Percentiles rank a stretch among this genome's conserved stretches.
Conservation (phyloP, 2,113 vertebrate genomes). For the Microcebus murinus region DNA sequence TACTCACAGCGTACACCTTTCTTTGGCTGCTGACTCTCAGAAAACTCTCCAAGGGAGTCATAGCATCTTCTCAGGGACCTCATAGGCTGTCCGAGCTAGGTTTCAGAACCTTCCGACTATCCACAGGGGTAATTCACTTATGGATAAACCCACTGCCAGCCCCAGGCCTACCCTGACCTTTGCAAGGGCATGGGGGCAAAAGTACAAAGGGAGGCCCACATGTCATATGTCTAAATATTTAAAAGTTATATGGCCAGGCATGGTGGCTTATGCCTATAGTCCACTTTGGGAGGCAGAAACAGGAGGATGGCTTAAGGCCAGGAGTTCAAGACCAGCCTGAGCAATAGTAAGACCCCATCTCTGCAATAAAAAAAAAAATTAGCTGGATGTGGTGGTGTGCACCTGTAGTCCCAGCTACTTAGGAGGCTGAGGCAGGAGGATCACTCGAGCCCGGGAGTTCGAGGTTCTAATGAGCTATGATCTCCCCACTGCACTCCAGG, state of each 20-base stretch:
- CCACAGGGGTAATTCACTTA: neutral
- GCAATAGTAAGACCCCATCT: too few relatives aligned
- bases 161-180: neutral
- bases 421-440: too few relatives aligned
- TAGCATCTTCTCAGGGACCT: neutral
- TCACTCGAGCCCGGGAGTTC: too few relatives aligned
- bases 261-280: too few relatives aligned
- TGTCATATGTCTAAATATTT: neutral
- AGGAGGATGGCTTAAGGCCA: too few relatives aligned
- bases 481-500: too few relatives aligned
- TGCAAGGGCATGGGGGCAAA: neutral
- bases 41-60: neutral
- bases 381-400: too few relatives aligned
- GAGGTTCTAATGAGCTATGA: too few relatives aligned
- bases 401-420: too few relatives aligned
- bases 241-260: neutral
- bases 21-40: neutral
- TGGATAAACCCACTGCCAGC: neutral
- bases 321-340: too few relatives aligned
- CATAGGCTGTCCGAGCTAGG: neutral
- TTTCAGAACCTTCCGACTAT: neutral
- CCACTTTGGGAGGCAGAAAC: too few relatives aligned
- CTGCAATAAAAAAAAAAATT: too few relatives aligned
- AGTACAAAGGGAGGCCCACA: neutral
- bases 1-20: neutral